phyloP scores from a whole-genome alignment of 2,113 vertebrate genomes.

The Erpornis zantholeuca region DNA sequence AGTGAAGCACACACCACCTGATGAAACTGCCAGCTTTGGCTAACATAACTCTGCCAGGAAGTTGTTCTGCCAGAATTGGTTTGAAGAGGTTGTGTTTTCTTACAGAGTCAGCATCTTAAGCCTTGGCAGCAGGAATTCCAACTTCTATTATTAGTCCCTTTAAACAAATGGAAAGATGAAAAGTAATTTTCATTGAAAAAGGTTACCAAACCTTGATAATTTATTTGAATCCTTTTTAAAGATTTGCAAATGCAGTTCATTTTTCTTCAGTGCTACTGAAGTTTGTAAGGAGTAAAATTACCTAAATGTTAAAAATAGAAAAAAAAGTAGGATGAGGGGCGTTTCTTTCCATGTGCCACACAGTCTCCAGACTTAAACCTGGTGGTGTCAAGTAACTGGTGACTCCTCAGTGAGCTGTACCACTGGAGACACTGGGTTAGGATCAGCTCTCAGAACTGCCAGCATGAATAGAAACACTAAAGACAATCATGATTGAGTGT shows the following conservation, averaged over 20 bases:
- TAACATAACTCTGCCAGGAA: background rate
- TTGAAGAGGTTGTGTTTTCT: background rate
- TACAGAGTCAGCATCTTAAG: background rate
- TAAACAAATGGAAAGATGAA: background rate
- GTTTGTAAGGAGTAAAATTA: background rate
- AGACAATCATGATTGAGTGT: background rate
- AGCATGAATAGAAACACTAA: background rate
- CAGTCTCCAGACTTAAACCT: background rate
- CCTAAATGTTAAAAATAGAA: background rate
- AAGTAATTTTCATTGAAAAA: background rate
- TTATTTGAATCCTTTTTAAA: background rate
- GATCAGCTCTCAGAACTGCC: background rate
- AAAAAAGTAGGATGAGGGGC: accelerated
- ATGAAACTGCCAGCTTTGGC: background rate
- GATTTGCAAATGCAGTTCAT: background rate
- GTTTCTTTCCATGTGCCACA: background rate
- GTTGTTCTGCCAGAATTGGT: background rate
- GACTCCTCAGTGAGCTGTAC: background rate
- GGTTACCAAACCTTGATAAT: background rate
- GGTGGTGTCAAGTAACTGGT: background rate
- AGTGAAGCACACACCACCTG: background rate
- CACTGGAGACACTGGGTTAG: background rate
- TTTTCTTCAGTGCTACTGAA: background rate
- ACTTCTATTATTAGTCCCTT: background rate
- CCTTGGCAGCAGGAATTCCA: background rate